Percentiles rank a stretch among this genome's conserved stretches.
Evolutionary conservation across 2,113 vertebrate species (phyloP).

Genomic region (Piliocolobus tephrosceles): DNA sequence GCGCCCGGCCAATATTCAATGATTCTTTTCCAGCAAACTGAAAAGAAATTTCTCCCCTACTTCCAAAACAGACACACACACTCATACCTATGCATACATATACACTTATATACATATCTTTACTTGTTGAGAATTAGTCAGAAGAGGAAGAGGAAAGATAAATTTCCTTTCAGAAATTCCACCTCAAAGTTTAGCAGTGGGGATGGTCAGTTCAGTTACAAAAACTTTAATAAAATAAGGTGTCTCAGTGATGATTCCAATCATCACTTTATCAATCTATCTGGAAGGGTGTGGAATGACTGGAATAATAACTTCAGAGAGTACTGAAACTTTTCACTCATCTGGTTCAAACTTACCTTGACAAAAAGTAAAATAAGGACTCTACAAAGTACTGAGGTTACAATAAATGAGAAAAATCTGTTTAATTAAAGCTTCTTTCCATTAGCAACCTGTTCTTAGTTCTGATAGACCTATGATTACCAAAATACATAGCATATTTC

Average conservation of each 20-base stretch:
- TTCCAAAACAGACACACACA: background rate
- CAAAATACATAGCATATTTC: background rate
- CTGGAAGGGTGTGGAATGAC: background rate
- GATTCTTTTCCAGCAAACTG: background rate
- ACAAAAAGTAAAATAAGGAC: background rate
- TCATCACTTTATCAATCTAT: background rate
- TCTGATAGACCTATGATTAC: background rate
- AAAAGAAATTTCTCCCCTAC: conserved; percentile 27
- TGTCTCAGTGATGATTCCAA: background rate
- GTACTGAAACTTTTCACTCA: background rate
- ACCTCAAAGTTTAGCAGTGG: background rate
- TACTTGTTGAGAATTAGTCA: background rate
- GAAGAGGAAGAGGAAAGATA: background rate
- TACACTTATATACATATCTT: background rate
- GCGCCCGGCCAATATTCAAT: background rate
- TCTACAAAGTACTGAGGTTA: background rate
- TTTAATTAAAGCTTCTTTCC: background rate
- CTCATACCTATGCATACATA: background rate
- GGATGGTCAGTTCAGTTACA: background rate
- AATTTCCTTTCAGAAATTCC: conserved; percentile 1
- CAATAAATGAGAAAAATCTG: background rate
- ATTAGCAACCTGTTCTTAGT: background rate
- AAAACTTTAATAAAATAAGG: background rate
- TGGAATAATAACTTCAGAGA: background rate
- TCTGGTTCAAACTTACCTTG: background rate